Conservation (phyloP, 1,140 invertebrate genomes). For the Oscheius sp. region DNA sequence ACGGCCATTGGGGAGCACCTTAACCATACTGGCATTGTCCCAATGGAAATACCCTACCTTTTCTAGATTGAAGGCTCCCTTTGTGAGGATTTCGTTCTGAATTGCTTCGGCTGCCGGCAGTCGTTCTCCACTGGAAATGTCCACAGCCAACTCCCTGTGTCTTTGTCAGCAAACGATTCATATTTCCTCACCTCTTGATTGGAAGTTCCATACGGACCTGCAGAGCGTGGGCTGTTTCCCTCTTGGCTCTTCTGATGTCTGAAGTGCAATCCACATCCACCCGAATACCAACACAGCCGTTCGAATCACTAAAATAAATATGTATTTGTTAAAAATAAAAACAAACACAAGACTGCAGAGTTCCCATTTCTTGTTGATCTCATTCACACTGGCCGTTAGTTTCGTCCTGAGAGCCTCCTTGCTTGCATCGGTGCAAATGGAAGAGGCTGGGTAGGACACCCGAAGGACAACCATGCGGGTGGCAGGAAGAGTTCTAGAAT, state of each 20-base stretch:
- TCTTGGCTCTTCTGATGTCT: neutral
- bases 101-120: slow-evolving; percentile 42
- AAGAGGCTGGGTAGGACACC: slow-evolving; percentile 50
- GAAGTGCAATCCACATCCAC: slow-evolving; percentile 23
- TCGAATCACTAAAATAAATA: slow-evolving; percentile 15
- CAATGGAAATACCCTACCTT: slow-evolving; percentile 47
- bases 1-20: slow-evolving; percentile 81
- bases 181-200: slow-evolving; percentile 30
- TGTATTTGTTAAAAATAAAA: neutral
- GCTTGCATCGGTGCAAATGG: slow-evolving; percentile 52
- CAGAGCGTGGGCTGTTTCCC: slow-evolving; percentile 13
- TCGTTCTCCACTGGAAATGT: neutral
- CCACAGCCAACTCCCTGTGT: neutral
- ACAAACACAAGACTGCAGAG: slow-evolving; percentile 39
- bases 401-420: slow-evolving; percentile 52
- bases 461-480: slow-evolving; percentile 43
- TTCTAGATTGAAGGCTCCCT: slow-evolving; percentile 55
- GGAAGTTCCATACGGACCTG: slow-evolving; percentile 45
- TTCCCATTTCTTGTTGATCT: slow-evolving; percentile 53
- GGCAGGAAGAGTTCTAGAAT: slow-evolving; percentile 24
- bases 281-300: slow-evolving; percentile 28
- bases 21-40: too few relatives aligned
- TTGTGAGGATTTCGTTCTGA: slow-evolving; percentile 52
- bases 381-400: slow-evolving; percentile 41
- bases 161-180: too few relatives aligned